Conservation (phyloP, 2,888 invertebrate genomes). For the Linnaemya tessellans region DNA sequence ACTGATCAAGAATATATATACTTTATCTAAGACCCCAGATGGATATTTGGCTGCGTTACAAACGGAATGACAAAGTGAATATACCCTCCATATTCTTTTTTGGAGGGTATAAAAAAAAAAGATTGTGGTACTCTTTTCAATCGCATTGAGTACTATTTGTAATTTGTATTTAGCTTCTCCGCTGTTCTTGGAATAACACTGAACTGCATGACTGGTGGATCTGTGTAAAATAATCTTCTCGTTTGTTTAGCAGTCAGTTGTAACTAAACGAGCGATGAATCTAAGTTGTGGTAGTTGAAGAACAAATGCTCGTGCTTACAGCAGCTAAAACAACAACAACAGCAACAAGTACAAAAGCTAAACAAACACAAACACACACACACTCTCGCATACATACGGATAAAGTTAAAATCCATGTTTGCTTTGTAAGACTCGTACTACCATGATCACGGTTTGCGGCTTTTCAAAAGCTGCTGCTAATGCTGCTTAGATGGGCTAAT, state of each 20-base stretch:
- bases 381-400: constrained; percentile 13
- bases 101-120: too few relatives aligned
- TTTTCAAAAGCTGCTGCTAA: constrained; percentile 59
- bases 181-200: constrained; percentile 5
- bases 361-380: constrained; percentile 69
- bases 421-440: constrained; percentile 78
- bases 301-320: constrained; percentile 73
- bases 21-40: too few relatives aligned
- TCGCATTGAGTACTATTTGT: constrained; percentile 1
- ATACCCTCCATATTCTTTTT: too few relatives aligned
- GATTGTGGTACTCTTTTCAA: neutral
- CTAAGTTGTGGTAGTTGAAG: constrained; percentile 46
- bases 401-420: constrained; percentile 75
- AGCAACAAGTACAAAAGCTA: constrained; percentile 5
- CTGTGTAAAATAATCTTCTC: constrained; percentile 66
- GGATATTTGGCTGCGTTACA: too few relatives aligned
- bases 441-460: constrained; percentile 77
- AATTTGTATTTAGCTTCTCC: neutral
- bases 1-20: too few relatives aligned
- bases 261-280: constrained; percentile 60
- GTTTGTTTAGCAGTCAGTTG: constrained; percentile 55
- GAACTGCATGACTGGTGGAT: constrained; percentile 32
- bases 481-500: constrained; percentile 44
- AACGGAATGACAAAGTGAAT: too few relatives aligned
- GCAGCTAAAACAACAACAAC: constrained; percentile 73